Percentiles rank a stretch among this genome's conserved stretches.
phyloP scores from a whole-genome alignment of 2,888 invertebrate genomes.

The Hyles lineata region DNA sequence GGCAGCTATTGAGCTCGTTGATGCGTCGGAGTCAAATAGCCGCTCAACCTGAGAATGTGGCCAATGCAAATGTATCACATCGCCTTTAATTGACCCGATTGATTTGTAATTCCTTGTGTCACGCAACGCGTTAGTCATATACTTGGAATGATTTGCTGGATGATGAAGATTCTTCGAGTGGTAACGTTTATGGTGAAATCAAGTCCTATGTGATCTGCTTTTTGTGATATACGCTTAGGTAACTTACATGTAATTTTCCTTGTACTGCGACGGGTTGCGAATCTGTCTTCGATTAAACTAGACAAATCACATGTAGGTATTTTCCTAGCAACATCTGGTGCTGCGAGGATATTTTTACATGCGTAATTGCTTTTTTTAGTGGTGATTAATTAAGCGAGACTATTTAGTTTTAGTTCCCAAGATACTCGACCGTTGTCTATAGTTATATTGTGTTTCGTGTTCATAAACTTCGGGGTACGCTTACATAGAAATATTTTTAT shows the following conservation, averaged over 20 bases:
- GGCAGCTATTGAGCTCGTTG: conserved; percentile 75
- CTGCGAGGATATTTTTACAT: conserved; percentile 8
- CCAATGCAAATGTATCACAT: conserved; percentile 25
- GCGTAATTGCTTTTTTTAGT: conserved; percentile 19
- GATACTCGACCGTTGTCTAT: conserved; percentile 43
- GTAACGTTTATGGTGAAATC: neutral
- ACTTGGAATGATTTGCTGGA: neutral
- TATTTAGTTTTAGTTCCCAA: conserved; percentile 45
- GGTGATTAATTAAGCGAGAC: conserved; percentile 17
- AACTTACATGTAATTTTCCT: neutral
- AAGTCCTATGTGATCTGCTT: neutral
- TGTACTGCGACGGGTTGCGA: neutral
- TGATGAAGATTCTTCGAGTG: neutral
- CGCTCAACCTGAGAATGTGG: conserved; percentile 18
- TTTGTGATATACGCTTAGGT: neutral
- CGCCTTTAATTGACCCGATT: conserved; percentile 15
- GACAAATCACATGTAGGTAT: conserved; percentile 9
- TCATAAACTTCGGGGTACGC: conserved; percentile 3
- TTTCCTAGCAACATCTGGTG: conserved; percentile 1
- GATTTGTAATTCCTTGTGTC: conserved; percentile 17
- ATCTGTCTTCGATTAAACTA: neutral
- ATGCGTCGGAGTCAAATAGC: conserved; percentile 55
- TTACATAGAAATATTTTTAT: conserved; percentile 31
- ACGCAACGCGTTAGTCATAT: conserved; percentile 20
- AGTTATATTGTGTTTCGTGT: conserved; percentile 17